phyloP scores from a whole-genome alignment of 2,113 vertebrate genomes.

The zebrafish (Danio rerio) region GRCz12tu NC_133185.1:1827001-1827500 shows the following conservation, averaged over 20 bases:
- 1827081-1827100: no score
- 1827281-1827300: conserved; percentile 46
- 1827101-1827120: no score
- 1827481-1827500: not conserved
- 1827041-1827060: no score
- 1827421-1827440: not conserved
- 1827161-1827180: no score
- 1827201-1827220: not conserved
- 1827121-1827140: no score
- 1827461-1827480: not conserved
- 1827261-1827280: conserved; percentile 51
- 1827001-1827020: no score
- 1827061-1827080: no score
- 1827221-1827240: not conserved
- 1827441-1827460: not conserved
- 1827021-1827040: no score
- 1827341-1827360: not conserved
- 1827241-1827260: not conserved
- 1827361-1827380: not conserved
- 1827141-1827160: no score
- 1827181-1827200: not conserved
- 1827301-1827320: conserved; percentile 64
- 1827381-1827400: not conserved
- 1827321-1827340: conserved; percentile 31
- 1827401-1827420: not conserved